A percentile compares a stretch with the other conserved stretches of the same genome.
Conservation (phyloP, 35 echinoderm and acorn worm species). For the Holothuria glaberrima region DNA sequence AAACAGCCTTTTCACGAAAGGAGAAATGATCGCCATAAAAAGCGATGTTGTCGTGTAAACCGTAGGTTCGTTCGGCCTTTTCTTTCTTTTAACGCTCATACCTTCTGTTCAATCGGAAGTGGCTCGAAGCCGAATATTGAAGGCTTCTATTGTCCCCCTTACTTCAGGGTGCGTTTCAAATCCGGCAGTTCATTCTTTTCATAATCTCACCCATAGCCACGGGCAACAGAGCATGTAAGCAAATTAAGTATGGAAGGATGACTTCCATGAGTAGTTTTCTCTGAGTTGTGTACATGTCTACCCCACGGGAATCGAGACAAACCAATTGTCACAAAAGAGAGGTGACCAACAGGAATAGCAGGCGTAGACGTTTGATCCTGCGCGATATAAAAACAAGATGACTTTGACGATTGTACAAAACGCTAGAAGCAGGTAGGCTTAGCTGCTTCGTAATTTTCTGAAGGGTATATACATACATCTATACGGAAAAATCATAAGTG, state of each 20-base stretch:
- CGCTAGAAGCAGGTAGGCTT: too few species aligned
- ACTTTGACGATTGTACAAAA: too few species aligned
- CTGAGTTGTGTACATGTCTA: not conserved
- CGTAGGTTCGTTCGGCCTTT: not conserved
- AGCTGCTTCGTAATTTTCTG: too few species aligned
- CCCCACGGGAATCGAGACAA: too few species aligned
- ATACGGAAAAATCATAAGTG: too few species aligned
- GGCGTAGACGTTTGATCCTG: too few species aligned
- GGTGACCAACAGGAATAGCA: too few species aligned
- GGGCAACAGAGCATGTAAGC: conserved; percentile 31
- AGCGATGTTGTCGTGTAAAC: not conserved
- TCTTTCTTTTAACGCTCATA: not conserved
- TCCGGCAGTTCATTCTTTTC: conserved; percentile 37
- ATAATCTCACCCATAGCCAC: conserved; percentile 30
- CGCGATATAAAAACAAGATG: too few species aligned
- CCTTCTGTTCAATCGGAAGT: conserved; percentile 29
- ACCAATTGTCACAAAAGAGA: too few species aligned
- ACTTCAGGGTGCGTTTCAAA: conserved; percentile 43
- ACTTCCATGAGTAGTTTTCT: not conserved
- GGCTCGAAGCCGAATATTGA: not conserved
- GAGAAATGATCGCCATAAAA: not conserved
- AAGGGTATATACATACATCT: too few species aligned
- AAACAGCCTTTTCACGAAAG: not conserved
- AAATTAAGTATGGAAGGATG: conserved; percentile 38
- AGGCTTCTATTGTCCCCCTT: conserved; percentile 38